Evolutionary conservation across 2,888 invertebrate species (phyloP).

Genomic region (Chloroclysta siterata): DNA sequence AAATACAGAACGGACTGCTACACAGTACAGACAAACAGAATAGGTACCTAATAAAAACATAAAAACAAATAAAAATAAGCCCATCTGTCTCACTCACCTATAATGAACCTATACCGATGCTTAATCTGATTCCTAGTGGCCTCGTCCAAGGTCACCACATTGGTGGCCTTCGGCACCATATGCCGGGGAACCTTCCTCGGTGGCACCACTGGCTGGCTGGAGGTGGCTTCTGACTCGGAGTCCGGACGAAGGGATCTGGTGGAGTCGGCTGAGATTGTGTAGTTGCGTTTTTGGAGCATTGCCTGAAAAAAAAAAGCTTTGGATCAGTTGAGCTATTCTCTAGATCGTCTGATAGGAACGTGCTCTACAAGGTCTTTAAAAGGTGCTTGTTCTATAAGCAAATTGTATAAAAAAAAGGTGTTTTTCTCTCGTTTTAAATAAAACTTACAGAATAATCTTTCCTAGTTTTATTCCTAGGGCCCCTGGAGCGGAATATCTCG

Average conservation of each 20-base stretch:
- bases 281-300: conserved; percentile 70
- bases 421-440: no score
- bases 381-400: no score
- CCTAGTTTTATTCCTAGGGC: conserved; percentile 77
- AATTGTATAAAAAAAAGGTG: no score
- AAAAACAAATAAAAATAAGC: no score
- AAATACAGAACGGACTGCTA: no score
- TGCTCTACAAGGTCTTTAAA: no score
- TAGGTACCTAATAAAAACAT: no score
- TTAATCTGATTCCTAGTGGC: conserved; percentile 82
- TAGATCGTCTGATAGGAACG: no score
- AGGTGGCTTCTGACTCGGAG: conserved; percentile 37
- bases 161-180: conserved; percentile 68
- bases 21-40: no score
- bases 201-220: conserved; percentile 37
- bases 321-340: no score
- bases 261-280: conserved; percentile 70
- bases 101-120: conserved; percentile 80
- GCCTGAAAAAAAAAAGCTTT: conserved; percentile 64
- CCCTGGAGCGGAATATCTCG: conserved; percentile 75
- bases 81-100: conserved; percentile 64
- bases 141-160: conserved; percentile 76
- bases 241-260: conserved; percentile 66
- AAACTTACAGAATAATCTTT: conserved; percentile 68
- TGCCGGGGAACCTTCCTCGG: conserved; percentile 66